Evolutionary conservation across 2,888 invertebrate species (phyloP).

Genomic region (Hyposoter didymator): DNA sequence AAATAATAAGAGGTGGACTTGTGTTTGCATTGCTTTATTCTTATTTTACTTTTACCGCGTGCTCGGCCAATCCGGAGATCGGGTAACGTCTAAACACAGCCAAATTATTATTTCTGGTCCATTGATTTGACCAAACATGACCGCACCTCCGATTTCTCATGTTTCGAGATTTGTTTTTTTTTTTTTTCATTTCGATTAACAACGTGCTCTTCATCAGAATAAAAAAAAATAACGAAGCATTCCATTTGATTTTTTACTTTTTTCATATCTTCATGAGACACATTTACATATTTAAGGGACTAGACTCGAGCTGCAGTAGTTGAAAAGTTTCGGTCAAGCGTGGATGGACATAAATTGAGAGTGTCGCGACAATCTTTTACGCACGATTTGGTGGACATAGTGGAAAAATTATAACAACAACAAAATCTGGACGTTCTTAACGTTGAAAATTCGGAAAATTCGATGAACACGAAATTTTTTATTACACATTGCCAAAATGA

Average conservation of each 20-base stretch:
- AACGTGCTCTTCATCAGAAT: conserved; percentile 25
- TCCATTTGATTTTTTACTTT: conserved; percentile 23
- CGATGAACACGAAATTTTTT: neutral
- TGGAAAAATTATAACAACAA: neutral
- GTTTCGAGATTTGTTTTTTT: neutral
- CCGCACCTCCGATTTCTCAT: conserved; percentile 32
- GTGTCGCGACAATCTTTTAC: neutral
- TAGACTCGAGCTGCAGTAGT: conserved; percentile 41
- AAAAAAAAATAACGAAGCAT: conserved; percentile 42
- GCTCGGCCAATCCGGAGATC: conserved; percentile 35
- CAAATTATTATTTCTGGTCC: conserved; percentile 25
- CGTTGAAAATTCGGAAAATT: neutral
- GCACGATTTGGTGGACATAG: neutral
- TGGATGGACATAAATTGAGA: conserved; percentile 19
- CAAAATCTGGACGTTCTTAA: neutral
- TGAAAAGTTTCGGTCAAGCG: conserved; percentile 34
- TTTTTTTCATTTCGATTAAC: neutral
- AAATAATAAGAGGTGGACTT: conserved; percentile 46
- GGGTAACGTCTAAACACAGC: neutral
- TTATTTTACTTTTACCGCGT: conserved; percentile 14
- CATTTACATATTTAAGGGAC: conserved; percentile 39
- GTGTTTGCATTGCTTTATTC: neutral
- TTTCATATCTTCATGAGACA: neutral
- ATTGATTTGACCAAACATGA: conserved; percentile 20
- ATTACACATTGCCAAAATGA: conserved; percentile 35